Conservation (phyloP, 2,797 vertebrate genomes). For the Diglossa cyanea region DNA sequence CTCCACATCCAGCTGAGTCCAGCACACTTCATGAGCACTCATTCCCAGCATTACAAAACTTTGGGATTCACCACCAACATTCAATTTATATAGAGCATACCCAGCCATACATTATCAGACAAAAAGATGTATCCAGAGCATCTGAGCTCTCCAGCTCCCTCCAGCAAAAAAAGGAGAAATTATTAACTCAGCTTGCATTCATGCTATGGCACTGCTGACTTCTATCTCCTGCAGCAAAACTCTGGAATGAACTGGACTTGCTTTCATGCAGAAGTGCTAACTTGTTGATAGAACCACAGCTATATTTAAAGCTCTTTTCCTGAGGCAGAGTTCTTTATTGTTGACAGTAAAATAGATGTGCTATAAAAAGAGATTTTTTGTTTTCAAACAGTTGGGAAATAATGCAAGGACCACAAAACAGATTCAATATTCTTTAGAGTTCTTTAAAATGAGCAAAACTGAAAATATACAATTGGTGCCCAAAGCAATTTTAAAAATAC, state of each 20-base stretch:
- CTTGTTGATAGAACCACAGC: background rate
- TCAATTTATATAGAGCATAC: background rate
- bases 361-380: background rate
- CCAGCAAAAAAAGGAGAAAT: background rate
- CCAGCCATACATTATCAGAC: background rate
- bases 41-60: background rate
- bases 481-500: background rate
- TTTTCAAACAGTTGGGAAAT: background rate
- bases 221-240: background rate
- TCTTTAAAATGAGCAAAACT: background rate
- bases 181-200: background rate
- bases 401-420: background rate
- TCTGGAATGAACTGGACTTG: background rate
- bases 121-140: background rate
- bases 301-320: constrained; percentile 18
- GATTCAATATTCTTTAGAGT: background rate
- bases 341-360: constrained; percentile 2
- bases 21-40: background rate
- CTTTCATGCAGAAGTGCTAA: background rate
- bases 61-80: background rate
- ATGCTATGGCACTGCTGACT: background rate
- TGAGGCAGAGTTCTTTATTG: background rate
- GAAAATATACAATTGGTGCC: background rate
- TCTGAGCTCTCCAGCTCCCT: background rate
- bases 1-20: background rate